Evolutionary conservation across 30 jellyfish, hydroid and myxozoan species (phyloP), one percentile per base, ranked within the genome.

Genomic region (Aurelia aurita): DNA sequence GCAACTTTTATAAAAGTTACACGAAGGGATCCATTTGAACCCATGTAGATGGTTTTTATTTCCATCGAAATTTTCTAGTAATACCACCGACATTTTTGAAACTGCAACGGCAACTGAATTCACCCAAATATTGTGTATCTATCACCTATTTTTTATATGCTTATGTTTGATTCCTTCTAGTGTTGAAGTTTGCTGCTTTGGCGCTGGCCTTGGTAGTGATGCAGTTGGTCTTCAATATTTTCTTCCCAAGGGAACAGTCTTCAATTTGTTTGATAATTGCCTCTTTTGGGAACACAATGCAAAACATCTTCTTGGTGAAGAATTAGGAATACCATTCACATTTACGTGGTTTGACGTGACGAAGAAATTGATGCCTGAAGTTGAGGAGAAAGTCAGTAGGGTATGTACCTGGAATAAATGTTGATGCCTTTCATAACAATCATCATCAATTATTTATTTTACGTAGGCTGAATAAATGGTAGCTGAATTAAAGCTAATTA

Each of bases 181-280:
- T 39, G 31, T 93, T 51, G 84, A 87, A 10, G 94, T 93, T 25
- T 72, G 97, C 79, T 93, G 98, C 61, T 88, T 93, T 88, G 98
- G 98, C n/a, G 96, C 97, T 32, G 98, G 96, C 3, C 97, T 97
- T 34, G 98, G 98, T n/a, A 87, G 97, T 77, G 98, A 93, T 49
- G 93, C 80, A 22, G 87, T 90, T 45, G 98, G 97, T 0, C 84
- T 93, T 59, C 72, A 87, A 22, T 62, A 90, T n/a, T 93, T 81
- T 55, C 86, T 93, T 46, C 97, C 98, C 15, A 65, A 64, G 18
- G 80, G 78, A 15, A 79, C 90, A 3, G 75, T 62, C 31, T 93
- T 88, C 72, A 92, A 88, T 64, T 67, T 93, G 69, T 84, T 93
- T 58, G 98, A 93, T 65, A 87, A 87, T 87, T 93, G 97, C 79